phyloP scores from a whole-genome alignment of 2,888 invertebrate genomes.

The Ferrisia virgata region DNA sequence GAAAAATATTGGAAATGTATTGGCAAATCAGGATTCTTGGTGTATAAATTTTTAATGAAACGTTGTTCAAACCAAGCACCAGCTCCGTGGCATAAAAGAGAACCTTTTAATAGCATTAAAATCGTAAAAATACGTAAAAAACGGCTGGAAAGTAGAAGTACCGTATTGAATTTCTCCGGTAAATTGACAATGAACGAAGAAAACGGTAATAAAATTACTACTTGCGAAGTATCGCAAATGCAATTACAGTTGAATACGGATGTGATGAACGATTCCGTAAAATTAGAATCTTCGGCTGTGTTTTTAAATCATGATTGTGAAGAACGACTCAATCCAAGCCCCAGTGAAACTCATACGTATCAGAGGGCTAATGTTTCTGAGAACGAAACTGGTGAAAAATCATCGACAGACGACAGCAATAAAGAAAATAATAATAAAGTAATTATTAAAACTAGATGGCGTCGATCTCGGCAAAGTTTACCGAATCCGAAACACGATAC shows the following conservation, averaged over 20 bases:
- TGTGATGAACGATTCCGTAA: background rate
- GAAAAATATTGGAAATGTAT: conserved; percentile 53
- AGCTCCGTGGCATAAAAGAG: conserved; percentile 45
- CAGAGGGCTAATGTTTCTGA: background rate
- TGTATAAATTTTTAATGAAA: conserved; percentile 53
- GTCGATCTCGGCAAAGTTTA: background rate
- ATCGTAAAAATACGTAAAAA: conserved; percentile 9
- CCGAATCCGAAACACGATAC: background rate
- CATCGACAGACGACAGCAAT: background rate
- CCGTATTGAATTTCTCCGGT: background rate
- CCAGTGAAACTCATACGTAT: background rate
- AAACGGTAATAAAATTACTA: background rate
- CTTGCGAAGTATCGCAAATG: background rate
- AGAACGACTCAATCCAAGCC: background rate
- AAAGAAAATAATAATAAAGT: conserved; percentile 5
- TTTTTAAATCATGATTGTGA: background rate
- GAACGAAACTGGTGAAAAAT: background rate
- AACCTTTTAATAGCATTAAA: background rate
- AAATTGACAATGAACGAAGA: background rate
- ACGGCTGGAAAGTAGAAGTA: background rate
- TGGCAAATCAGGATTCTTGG: conserved; percentile 53
- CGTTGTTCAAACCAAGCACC: conserved; percentile 52
- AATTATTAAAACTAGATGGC: conserved; percentile 19
- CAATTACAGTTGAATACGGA: background rate
- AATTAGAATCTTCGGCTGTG: background rate